Percentiles rank a stretch among this genome's conserved stretches.
These are phyloP conservation scores for Daboia siamensis DNA, from an alignment of 2,113 vertebrate genomes.

Conservation along the genomic window DNA sequence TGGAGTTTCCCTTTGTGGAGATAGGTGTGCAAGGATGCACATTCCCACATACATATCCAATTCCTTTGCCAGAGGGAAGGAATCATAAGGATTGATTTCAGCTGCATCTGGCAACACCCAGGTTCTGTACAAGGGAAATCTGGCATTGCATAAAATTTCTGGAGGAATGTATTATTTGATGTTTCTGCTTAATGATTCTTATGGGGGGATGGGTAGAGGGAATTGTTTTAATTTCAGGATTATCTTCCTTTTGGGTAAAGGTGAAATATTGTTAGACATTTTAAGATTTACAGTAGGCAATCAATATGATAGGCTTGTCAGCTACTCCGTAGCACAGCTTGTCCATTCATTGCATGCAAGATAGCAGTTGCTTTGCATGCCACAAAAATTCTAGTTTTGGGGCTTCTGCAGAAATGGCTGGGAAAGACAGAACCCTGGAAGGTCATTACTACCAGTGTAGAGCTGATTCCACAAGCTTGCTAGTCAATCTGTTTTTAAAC, in stretches of 20 bases:
- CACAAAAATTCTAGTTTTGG: not conserved
- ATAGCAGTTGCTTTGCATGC: not conserved
- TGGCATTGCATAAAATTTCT: not conserved
- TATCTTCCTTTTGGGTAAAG: not conserved
- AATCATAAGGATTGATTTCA: not conserved
- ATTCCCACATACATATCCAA: not conserved
- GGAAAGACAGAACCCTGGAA: not conserved
- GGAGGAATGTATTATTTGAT: not conserved
- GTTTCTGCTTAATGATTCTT: not conserved
- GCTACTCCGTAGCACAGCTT: not conserved
- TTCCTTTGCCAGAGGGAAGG: not conserved
- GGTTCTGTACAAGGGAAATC: not conserved
- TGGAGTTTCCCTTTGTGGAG: not conserved
- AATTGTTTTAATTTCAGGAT: not conserved
- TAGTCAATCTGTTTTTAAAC: not conserved
- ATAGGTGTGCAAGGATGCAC: not conserved
- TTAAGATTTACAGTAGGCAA: not conserved
- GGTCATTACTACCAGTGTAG: not conserved
- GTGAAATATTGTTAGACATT: not conserved
- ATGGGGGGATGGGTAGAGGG: not conserved
- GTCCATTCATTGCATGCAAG: not conserved
- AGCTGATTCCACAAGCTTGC: not conserved
- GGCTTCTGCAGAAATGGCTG: not conserved
- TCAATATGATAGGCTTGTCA: not conserved
- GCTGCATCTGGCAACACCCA: not conserved